phyloP scores from a whole-genome alignment of 2,888 invertebrate genomes.

The Oligia latruncula region DNA sequence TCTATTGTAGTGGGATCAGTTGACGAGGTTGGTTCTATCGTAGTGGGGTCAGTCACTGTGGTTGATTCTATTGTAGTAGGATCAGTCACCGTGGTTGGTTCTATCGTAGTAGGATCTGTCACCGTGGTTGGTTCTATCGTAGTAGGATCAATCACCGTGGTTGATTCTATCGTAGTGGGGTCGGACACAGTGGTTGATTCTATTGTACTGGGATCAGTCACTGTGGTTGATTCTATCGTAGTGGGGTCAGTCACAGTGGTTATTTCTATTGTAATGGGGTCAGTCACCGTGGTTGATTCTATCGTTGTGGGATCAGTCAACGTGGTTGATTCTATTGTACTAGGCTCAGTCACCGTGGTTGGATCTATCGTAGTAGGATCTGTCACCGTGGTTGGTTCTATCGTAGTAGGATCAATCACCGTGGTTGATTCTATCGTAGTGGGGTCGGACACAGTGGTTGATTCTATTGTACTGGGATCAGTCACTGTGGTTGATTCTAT shows the following conservation, averaged over 20 bases:
- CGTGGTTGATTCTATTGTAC: not conserved
- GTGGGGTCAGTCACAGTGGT: not conserved
- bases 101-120: constrained; percentile 9
- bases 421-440: not conserved
- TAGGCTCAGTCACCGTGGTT: not conserved
- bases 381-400: not conserved
- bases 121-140: constrained; percentile 7
- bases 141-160: constrained; percentile 1
- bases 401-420: not conserved
- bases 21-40: not conserved
- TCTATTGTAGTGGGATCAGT: not conserved
- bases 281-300: not conserved
- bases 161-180: not conserved
- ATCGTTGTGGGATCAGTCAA: not conserved
- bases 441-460: not conserved
- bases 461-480: not conserved
- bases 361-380: not conserved
- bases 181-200: not conserved
- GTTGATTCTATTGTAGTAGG: not conserved
- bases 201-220: not conserved
- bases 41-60: not conserved
- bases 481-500: not conserved
- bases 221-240: not conserved
- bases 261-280: not conserved
- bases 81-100: not conserved